Conservation (phyloP, 2,888 invertebrate genomes). For the Thymelicus lineola region DNA sequence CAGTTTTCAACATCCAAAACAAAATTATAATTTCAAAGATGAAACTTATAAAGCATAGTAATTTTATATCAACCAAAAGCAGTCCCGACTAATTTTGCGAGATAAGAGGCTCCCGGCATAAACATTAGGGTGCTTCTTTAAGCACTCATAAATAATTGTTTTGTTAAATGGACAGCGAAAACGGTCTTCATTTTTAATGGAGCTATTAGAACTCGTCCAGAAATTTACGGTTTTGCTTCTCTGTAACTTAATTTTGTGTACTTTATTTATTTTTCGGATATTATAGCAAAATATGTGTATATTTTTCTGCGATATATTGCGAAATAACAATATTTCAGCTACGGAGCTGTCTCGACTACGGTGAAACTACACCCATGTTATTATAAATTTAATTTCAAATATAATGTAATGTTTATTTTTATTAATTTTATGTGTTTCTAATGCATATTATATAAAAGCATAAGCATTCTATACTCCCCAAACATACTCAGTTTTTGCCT, state of each 20-base stretch:
- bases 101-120: conserved; percentile 58
- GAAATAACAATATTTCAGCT: too few relatives aligned
- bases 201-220: conserved; percentile 16
- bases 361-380: too few relatives aligned
- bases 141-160: conserved; percentile 46
- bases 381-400: too few relatives aligned
- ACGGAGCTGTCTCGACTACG: too few relatives aligned
- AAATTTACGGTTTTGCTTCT: conserved; percentile 15
- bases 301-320: background rate
- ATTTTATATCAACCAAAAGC: conserved; percentile 55
- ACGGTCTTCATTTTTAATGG: conserved; percentile 40
- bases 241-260: conserved; percentile 12
- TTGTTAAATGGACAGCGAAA: conserved; percentile 46
- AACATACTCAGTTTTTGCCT: too few relatives aligned
- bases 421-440: too few relatives aligned
- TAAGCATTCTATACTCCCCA: too few relatives aligned
- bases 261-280: background rate
- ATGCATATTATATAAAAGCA: too few relatives aligned
- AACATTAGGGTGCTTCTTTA: conserved; percentile 45
- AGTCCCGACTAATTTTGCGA: conserved; percentile 61
- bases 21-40: conserved; percentile 5
- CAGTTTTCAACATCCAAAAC: background rate
- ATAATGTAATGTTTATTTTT: too few relatives aligned
- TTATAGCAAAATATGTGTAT: background rate
- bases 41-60: conserved; percentile 13